A percentile compares a stretch with the other conserved stretches of the same genome.
These are phyloP conservation scores for Dysidea cf. avara DNA, from an alignment of 37 sponge, comb jelly and placozoan genomes.

Conservation along the genomic window DNA sequence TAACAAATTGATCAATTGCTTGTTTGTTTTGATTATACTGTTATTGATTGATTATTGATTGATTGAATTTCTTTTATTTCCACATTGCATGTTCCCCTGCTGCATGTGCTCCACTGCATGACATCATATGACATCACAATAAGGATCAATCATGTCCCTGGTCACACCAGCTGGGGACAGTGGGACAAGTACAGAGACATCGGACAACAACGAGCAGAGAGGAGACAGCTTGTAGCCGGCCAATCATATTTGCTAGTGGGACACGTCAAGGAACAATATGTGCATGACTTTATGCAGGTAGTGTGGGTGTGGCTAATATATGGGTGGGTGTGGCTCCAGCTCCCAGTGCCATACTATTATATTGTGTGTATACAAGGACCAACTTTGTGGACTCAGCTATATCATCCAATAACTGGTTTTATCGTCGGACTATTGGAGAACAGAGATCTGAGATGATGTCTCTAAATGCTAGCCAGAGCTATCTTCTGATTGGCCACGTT, in stretches of 20 bases:
- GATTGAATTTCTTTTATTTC: too few relatives aligned
- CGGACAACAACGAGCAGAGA: background rate
- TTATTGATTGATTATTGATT: too few relatives aligned
- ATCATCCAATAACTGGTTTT: background rate
- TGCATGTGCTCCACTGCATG: too few relatives aligned
- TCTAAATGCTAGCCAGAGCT: slow-evolving; percentile 24
- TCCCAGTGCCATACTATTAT: too few relatives aligned
- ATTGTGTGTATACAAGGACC: background rate
- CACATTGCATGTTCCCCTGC: too few relatives aligned
- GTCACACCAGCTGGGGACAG: background rate
- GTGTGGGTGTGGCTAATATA: too few relatives aligned
- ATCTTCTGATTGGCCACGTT: slow-evolving; percentile 40
- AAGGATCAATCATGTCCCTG: too few relatives aligned
- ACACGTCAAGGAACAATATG: slow-evolving; percentile 20
- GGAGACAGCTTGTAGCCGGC: slow-evolving; percentile 17
- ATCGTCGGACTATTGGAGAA: background rate
- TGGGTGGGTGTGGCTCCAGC: too few relatives aligned
- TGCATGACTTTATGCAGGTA: slow-evolving; percentile 14
- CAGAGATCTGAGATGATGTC: slow-evolving; percentile 14
- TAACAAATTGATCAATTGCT: too few relatives aligned
- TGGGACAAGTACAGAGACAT: background rate
- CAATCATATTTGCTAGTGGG: slow-evolving; percentile 50
- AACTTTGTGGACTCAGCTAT: background rate
- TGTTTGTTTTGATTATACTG: too few relatives aligned
- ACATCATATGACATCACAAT: too few relatives aligned